Conservation (phyloP, 2,113 vertebrate genomes). For the Pardalotus punctatus region DNA sequence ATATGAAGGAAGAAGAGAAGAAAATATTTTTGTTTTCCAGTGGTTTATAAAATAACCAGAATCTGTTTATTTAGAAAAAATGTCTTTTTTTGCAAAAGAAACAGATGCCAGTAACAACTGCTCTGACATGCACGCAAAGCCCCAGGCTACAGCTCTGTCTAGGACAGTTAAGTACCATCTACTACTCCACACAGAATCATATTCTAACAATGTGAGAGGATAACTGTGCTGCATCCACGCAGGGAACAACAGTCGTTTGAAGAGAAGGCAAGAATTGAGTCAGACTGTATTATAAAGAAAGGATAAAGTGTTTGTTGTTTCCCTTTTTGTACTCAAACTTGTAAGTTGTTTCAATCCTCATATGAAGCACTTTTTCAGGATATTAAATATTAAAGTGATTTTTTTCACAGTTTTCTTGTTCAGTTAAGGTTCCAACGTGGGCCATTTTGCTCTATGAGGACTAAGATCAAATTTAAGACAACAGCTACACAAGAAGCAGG, state of each 20-base stretch:
- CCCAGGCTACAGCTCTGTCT: neutral
- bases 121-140: neutral
- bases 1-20: neutral
- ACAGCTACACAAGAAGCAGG: neutral
- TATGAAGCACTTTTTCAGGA: neutral
- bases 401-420: neutral
- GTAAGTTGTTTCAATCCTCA: neutral
- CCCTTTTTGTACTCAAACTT: neutral
- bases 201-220: neutral
- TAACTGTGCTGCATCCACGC: neutral
- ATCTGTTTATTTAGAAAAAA: neutral
- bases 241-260: neutral
- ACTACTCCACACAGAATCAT: neutral
- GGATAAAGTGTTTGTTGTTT: neutral
- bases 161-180: neutral
- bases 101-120: neutral
- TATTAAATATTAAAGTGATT: neutral
- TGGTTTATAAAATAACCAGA: neutral
- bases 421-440: neutral
- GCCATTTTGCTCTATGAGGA: neutral
- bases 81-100: neutral
- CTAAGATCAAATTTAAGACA: neutral
- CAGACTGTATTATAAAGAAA: neutral
- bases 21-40: neutral
- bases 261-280: neutral